These are phyloP conservation scores for Melanostigma gelatinosum DNA, from an alignment of 2,113 vertebrate genomes.

Conservation along the genomic window DNA sequence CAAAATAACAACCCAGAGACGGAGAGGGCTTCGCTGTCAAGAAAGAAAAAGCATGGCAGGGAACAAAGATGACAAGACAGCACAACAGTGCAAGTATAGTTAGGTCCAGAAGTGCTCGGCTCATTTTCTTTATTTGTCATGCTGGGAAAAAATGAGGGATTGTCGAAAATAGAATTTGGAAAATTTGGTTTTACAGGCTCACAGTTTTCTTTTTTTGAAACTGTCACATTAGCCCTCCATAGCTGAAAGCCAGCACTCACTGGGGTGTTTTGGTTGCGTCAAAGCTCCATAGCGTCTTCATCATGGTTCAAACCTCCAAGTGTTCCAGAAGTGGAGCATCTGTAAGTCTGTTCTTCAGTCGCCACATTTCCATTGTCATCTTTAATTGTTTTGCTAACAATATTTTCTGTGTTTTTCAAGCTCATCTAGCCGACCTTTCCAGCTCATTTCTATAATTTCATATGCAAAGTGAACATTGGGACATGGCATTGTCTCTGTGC, in stretches of 20 bases:
- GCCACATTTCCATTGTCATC: not conserved
- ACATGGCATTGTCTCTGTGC: not conserved
- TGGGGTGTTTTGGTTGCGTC: not conserved
- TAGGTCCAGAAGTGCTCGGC: not conserved
- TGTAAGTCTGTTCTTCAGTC: not conserved
- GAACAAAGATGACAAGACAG: constrained; percentile 59
- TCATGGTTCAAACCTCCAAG: not conserved
- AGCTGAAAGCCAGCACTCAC: not conserved
- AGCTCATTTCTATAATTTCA: not conserved
- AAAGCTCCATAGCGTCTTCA: not conserved
- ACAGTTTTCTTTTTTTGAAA: not conserved
- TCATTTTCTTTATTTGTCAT: constrained; percentile 4
- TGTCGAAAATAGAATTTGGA: not conserved
- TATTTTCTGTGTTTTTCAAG: not conserved
- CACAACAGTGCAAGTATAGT: not conserved
- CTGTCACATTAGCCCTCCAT: not conserved
- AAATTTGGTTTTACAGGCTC: not conserved
- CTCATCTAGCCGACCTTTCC: not conserved
- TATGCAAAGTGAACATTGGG: not conserved
- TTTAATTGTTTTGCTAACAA: not conserved
- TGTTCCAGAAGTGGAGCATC: not conserved
- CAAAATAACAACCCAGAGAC: constrained; percentile 73
- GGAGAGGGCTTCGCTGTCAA: constrained; percentile 39
- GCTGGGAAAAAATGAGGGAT: not conserved
- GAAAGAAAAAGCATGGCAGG: constrained; percentile 43